These are phyloP conservation scores for Lapara coniferarum DNA, from an alignment of 2,888 invertebrate species.

Conservation along the genomic window DNA sequence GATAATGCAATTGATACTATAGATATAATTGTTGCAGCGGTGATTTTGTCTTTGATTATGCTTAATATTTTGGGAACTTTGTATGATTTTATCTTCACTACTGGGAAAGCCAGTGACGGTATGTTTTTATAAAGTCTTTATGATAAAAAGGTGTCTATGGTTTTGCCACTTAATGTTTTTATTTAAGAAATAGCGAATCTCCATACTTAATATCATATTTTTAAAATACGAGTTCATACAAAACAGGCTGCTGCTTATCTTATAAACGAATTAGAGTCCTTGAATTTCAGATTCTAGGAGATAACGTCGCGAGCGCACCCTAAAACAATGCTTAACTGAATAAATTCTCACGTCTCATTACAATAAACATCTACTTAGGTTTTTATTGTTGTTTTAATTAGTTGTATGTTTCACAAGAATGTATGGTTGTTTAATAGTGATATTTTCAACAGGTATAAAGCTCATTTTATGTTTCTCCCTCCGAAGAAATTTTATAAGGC, in stretches of 20 bases:
- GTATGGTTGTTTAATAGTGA: no score
- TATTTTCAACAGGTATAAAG: not conserved
- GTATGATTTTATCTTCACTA: not conserved
- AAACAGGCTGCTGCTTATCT: not conserved
- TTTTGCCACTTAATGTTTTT: no score
- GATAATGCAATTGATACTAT: not conserved
- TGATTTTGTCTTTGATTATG: not conserved
- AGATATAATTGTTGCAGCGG: not conserved
- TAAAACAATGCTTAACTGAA: no score
- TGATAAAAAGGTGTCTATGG: no score
- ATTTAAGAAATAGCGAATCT: no score
- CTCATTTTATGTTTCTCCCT: not conserved
- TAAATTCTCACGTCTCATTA: no score
- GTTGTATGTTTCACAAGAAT: not conserved
- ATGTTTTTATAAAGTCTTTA: no score
- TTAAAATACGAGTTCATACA: not conserved
- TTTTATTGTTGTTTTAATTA: no score
- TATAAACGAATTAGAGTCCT: not conserved
- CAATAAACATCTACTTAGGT: no score
- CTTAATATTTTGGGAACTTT: not conserved
- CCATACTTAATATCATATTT: no score
- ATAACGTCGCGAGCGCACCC: no score
- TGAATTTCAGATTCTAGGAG: no score
- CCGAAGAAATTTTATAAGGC: slow-evolving; percentile 7
- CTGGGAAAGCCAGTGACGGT: not conserved